These are phyloP conservation scores for Bicyclus anynana DNA, from an alignment of 1,140 invertebrate genomes.

Conservation along the genomic window DNA sequence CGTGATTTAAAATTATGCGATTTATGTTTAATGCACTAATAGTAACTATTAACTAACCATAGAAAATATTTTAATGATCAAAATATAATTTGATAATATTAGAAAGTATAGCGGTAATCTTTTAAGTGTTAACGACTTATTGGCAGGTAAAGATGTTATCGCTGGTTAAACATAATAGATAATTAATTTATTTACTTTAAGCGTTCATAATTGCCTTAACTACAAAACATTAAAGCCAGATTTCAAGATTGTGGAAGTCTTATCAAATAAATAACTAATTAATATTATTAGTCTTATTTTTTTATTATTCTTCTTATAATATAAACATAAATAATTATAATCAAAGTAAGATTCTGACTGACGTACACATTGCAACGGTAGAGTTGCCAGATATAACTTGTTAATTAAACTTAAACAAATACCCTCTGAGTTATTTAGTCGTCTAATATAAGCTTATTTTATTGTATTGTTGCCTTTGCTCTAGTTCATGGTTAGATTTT, in stretches of 20 bases:
- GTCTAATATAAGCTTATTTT: no score
- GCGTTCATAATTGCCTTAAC: constrained; percentile 66
- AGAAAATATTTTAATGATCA: constrained; percentile 46
- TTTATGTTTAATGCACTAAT: constrained; percentile 49
- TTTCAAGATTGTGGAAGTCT: constrained; percentile 72
- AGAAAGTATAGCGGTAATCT: constrained; percentile 19
- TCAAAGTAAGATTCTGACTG: no score
- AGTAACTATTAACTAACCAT: constrained; percentile 36
- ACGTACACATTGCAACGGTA: no score
- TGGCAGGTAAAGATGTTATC: constrained; percentile 48
- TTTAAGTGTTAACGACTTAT: constrained; percentile 50
- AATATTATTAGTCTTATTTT: constrained; percentile 13
- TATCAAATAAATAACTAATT: constrained; percentile 64
- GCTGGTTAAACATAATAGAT: constrained; percentile 57
- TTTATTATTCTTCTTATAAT: constrained; percentile 2
- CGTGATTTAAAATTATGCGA: constrained; percentile 42
- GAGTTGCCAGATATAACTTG: no score
- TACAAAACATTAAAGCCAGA: constrained; percentile 60
- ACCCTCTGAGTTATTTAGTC: no score
- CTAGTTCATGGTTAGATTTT: no score
- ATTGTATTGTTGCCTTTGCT: no score
- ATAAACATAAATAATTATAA: no score
- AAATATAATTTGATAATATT: constrained; percentile 39
- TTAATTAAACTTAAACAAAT: no score
- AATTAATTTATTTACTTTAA: constrained; percentile 68